Evolutionary conservation across 2,888 invertebrate species (phyloP).

Genomic region (Hirtodrosophila trivittata): DNA sequence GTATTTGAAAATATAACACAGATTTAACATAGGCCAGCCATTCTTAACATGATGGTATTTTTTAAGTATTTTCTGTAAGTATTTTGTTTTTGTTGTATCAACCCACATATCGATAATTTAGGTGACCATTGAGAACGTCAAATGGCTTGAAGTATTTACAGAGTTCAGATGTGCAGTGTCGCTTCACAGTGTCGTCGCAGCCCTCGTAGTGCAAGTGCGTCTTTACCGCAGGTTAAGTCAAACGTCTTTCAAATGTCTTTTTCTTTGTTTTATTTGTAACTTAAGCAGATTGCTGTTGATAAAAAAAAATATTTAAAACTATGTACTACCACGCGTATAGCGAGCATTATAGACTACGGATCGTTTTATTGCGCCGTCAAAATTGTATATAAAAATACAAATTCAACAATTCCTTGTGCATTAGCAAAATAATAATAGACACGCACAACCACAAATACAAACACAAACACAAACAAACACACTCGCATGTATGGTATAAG

Average conservation of each 20-base stretch:
- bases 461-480: conserved; percentile 33
- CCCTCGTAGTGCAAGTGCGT: conserved; percentile 58
- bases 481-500: conserved; percentile 20
- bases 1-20: neutral
- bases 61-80: neutral
- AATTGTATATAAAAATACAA: conserved; percentile 8
- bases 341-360: conserved; percentile 7
- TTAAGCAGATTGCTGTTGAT: conserved; percentile 28
- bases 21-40: too few species aligned
- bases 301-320: conserved; percentile 19
- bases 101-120: neutral
- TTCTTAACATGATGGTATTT: neutral
- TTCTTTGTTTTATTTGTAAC: conserved; percentile 58
- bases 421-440: conserved; percentile 63
- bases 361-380: conserved; percentile 20
- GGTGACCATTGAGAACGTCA: neutral
- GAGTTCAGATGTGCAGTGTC: conserved; percentile 20
- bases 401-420: conserved; percentile 42
- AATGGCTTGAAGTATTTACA: conserved; percentile 13
- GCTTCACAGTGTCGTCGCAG: conserved; percentile 49
- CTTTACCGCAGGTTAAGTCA: conserved; percentile 42
- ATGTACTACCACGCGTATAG: conserved; percentile 37
- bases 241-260: conserved; percentile 42
- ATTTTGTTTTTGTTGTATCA: neutral
- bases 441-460: conserved; percentile 36